Percentiles rank a stretch among this genome's conserved stretches.
phyloP scores from a whole-genome alignment of 2,797 vertebrate genomes.

The Chrysocyon brachyurus region DNA sequence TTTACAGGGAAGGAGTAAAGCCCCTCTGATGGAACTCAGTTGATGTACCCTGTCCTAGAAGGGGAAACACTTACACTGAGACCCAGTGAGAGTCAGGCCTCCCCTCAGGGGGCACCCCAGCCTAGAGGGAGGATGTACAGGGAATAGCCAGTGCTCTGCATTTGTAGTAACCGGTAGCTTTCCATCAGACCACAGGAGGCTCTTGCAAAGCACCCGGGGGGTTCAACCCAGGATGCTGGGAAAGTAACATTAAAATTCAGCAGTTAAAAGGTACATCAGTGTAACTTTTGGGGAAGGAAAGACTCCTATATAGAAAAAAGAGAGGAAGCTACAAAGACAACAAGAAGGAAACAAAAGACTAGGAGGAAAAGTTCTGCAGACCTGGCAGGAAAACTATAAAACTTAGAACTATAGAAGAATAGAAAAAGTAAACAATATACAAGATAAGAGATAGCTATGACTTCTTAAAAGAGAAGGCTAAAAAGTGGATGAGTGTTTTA shows the following conservation, averaged over 20 bases:
- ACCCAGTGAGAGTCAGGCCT: background rate
- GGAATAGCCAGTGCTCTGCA: background rate
- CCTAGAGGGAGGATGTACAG: rapidly evolving
- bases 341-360: slow-evolving; percentile 17
- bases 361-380: background rate
- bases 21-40: background rate
- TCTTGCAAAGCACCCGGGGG: background rate
- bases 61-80: background rate
- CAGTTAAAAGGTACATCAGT: background rate
- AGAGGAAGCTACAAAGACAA: background rate
- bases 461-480: background rate
- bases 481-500: background rate
- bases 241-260: background rate
- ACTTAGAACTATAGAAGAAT: background rate
- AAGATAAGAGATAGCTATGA: background rate
- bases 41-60: background rate
- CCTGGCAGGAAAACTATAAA: background rate
- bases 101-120: background rate
- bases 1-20: background rate
- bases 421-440: background rate
- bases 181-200: background rate
- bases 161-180: slow-evolving; percentile 55
- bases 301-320: background rate
- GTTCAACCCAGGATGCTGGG: background rate
- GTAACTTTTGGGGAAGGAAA: slow-evolving; percentile 1